These are phyloP conservation scores for Seladonia tumulorum DNA, from an alignment of 2,888 invertebrate species.

Conservation along the genomic window DNA sequence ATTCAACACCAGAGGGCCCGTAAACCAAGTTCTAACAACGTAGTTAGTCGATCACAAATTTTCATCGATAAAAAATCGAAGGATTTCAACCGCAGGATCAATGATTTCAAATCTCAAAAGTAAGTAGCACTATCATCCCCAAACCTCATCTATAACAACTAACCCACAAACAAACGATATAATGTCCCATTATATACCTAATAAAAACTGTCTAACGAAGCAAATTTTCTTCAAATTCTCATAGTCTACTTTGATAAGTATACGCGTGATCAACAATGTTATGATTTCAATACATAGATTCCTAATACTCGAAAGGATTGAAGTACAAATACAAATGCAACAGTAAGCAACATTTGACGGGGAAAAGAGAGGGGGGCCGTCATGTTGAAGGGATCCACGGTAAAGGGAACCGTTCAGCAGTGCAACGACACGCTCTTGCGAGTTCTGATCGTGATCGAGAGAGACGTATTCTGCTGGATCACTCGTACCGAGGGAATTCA, in stretches of 20 bases:
- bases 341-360: not conserved
- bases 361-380: slow-evolving; percentile 24
- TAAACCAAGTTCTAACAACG: not conserved
- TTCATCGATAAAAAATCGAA: not conserved
- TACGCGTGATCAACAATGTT: not conserved
- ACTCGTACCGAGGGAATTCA: not conserved
- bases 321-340: not conserved
- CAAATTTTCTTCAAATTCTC: not conserved
- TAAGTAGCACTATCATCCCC: not conserved
- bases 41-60: not conserved
- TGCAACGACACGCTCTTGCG: slow-evolving; percentile 42
- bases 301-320: not conserved
- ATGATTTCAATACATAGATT: not conserved
- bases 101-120: not conserved
- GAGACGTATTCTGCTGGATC: not conserved
- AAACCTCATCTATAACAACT: not conserved
- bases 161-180: not conserved
- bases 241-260: not conserved
- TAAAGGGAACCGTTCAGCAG: slow-evolving; percentile 33
- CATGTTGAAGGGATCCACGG: slow-evolving; percentile 23
- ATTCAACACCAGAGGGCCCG: not conserved
- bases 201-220: not conserved
- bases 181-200: not conserved
- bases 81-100: not conserved
- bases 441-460: slow-evolving; percentile 25